These are phyloP conservation scores for Sphinx pinastri DNA, from an alignment of 2,888 invertebrate genomes.

Conservation along the genomic window DNA sequence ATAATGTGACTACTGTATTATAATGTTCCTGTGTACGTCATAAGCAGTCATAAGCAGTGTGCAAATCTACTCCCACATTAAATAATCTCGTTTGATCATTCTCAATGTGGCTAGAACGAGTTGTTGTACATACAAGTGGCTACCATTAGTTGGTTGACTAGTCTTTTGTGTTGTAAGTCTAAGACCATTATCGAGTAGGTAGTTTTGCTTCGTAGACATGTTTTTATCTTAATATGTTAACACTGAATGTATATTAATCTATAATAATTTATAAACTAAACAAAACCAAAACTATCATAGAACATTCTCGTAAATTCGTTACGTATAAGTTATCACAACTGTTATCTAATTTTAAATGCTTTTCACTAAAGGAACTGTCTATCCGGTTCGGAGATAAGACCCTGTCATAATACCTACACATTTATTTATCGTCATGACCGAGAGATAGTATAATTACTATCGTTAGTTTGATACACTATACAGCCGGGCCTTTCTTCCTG, in stretches of 20 bases:
- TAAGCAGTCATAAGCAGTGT: neutral
- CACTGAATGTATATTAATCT: no score
- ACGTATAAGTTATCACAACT: neutral
- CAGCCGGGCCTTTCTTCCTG: slow-evolving; percentile 10
- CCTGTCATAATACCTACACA: slow-evolving; percentile 11
- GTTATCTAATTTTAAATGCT: slow-evolving; percentile 18
- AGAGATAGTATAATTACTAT: slow-evolving; percentile 2
- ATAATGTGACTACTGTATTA: neutral
- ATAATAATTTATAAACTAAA: no score
- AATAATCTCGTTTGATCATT: neutral
- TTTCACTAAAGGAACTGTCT: slow-evolving; percentile 16
- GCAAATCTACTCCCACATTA: neutral
- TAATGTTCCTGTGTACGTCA: neutral
- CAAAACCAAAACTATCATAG: neutral
- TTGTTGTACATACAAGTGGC: neutral
- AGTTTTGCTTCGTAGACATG: no score
- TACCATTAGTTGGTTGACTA: neutral
- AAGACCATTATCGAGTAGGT: no score
- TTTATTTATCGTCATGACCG: neutral
- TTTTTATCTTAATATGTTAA: no score
- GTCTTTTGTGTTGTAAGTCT: neutral
- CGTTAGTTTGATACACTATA: neutral
- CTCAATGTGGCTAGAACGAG: neutral
- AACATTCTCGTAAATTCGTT: neutral
- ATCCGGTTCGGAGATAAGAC: slow-evolving; percentile 16